Evolutionary conservation across 2,113 vertebrate genomes (phyloP), one percentile per base, ranked within the genome.

Genomic region (Rafetus swinhoei): DNA sequence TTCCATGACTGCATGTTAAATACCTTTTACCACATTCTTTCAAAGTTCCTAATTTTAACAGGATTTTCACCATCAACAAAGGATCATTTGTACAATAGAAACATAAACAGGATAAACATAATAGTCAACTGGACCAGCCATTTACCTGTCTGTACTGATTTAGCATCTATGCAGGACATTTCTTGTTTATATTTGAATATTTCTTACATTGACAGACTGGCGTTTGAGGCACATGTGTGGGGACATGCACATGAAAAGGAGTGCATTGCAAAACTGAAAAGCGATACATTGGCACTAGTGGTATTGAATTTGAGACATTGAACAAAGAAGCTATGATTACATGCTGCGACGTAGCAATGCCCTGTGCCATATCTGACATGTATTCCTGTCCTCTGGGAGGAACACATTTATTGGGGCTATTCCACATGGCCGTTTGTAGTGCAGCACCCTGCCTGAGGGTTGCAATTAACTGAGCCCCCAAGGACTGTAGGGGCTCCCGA

Each of bases 1-100:
- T 62, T 65, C 60, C 52, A 22, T 88, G 65, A 52, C 62, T 87
- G 24, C 45, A 1, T 62, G n/a, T 60, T 86, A 91, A 77, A 22
- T 69, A 54, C 56, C 85, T 90, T 95, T 94, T 92, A 69, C 86
- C 85, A 89, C 95, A 94, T 55, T 1, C 80, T 88, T 93, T 94
- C 65, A 2, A 76, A 90, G 82, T 79, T 35, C 22, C 79, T 90
- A 12, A 83, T 24, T 95, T n/a, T 69, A 84, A 82, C 4, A 16
- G 53, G 53, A 82, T 84, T 93, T 93, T 92, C 32, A 7, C 8
- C 54, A 52, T 90, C 62, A 79, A 50, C 4, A 15, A 13, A 91
- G 89, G 91, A 60, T 22, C 9, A 24, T 82, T 91, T 87, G 80
- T 89, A 60, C 57, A 45, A 45, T 45, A 45, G 45, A 45, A 45